phyloP scores from a whole-genome alignment of 2,113 vertebrate genomes.

The Hucho hucho region DNA sequence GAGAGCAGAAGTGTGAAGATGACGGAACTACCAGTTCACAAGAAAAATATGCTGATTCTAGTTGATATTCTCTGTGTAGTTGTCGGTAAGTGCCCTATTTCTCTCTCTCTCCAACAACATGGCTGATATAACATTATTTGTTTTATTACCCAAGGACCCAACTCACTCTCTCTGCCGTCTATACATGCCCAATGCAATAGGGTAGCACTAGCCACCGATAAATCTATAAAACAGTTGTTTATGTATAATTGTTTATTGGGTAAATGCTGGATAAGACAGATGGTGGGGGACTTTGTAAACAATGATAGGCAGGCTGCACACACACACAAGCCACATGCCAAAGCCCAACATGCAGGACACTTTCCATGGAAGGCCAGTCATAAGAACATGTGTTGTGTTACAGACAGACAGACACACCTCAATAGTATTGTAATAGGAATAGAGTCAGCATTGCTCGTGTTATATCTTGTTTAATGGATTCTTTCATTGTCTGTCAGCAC shows the following conservation, averaged over 20 bases:
- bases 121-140: conserved; percentile 32
- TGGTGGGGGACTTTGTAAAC: no score
- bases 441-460: background rate
- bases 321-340: background rate
- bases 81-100: conserved; percentile 75
- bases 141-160: background rate
- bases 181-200: background rate
- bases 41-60: conserved; percentile 75
- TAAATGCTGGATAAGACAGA: no score
- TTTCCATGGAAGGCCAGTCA: no score
- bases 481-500: no score
- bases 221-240: no score
- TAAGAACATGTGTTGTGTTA: no score
- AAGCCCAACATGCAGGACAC: no score
- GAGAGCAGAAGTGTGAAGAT: conserved; percentile 36
- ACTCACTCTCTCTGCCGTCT: background rate
- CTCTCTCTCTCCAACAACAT: conserved; percentile 22
- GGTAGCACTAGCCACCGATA: background rate
- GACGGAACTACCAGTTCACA: conserved; percentile 66
- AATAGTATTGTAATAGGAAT: background rate
- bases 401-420: background rate
- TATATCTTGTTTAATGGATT: conserved; percentile 38
- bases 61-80: conserved; percentile 84
- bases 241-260: no score
- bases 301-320: background rate